Evolutionary conservation across 2,113 vertebrate species (phyloP), one percentile per base, ranked within the genome.

Genomic region (Cyanoderma ruficeps): DNA sequence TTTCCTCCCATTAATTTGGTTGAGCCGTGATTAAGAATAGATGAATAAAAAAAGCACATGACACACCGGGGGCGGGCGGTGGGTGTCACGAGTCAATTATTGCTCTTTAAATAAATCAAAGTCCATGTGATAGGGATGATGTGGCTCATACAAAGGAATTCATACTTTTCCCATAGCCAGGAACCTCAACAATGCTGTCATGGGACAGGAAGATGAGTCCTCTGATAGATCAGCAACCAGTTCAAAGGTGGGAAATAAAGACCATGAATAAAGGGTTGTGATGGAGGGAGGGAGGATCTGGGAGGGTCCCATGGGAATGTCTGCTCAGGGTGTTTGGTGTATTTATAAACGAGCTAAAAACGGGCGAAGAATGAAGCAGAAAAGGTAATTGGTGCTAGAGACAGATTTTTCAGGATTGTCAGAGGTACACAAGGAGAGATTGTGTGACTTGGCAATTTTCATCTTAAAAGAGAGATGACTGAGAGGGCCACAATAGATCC

Each of bases 381-480:
- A 87, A 91, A 81, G 27, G 52, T 70, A 71, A 75, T 31, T 65
- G 68, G 80, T 33, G 64, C 28, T 70, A 2, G 56, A 17, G 64
- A 17, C 64, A 35, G 56, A 5, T 70, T 77, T 77, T 90, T 37
- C 49, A 37, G 88, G 64, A 3, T 44, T 90, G 35, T 83, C 88
- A 70, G 71, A 63, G 52, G 71, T 22, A 63, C 47, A 83, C 80
- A 87, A 50, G 89, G 86, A 87, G 68, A 89, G 83, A 95, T 95
- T 97, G 91, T 92, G 61, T 96, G 94, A 90, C 94, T 94, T 96
- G 72, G 86, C 60, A n/a, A 97, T 97, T 94, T 96, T 95, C 64
- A n/a, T 86, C 94, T 83, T 97, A 83, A 93, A 96, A 94, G 85
- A 92, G 86, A 97, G 95, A 94, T 92, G 96, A 94, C 91, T 97